Percentiles rank a stretch among this genome's conserved stretches.
Conservation (phyloP, 1,140 invertebrate species). For the Heliconius nattereri region DNA sequence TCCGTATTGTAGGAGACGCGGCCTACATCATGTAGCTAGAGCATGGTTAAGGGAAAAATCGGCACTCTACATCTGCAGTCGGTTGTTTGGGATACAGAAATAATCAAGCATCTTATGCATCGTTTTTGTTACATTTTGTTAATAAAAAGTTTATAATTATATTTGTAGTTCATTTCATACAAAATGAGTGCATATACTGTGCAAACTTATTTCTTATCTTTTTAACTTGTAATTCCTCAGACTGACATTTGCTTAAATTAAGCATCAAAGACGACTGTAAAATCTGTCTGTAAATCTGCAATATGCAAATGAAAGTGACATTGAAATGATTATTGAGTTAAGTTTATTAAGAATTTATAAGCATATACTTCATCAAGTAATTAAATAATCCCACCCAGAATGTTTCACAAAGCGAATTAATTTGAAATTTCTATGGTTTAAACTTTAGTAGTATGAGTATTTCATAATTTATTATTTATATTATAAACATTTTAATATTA, state of each 20-base stretch:
- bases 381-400: slow-evolving; percentile 49
- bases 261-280: slow-evolving; percentile 8
- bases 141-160: no score
- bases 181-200: no score
- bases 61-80: no score
- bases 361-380: slow-evolving; percentile 39
- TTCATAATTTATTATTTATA: background rate
- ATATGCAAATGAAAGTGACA: slow-evolving; percentile 37
- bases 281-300: slow-evolving; percentile 2
- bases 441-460: background rate
- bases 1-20: no score
- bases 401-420: slow-evolving; percentile 24
- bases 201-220: no score
- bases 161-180: no score
- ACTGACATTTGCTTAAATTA: slow-evolving; percentile 10
- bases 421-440: slow-evolving; percentile 28
- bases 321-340: slow-evolving; percentile 39
- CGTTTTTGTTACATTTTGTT: no score
- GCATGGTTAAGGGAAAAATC: no score
- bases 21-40: no score
- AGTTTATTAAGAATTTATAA: slow-evolving; percentile 43
- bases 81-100: no score
- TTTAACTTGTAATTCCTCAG: background rate
- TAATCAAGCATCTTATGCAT: no score
- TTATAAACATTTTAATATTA: background rate